These are phyloP conservation scores for Dolichotis patagonum DNA, from an alignment of 2,113 vertebrate species.

Conservation along the genomic window DNA sequence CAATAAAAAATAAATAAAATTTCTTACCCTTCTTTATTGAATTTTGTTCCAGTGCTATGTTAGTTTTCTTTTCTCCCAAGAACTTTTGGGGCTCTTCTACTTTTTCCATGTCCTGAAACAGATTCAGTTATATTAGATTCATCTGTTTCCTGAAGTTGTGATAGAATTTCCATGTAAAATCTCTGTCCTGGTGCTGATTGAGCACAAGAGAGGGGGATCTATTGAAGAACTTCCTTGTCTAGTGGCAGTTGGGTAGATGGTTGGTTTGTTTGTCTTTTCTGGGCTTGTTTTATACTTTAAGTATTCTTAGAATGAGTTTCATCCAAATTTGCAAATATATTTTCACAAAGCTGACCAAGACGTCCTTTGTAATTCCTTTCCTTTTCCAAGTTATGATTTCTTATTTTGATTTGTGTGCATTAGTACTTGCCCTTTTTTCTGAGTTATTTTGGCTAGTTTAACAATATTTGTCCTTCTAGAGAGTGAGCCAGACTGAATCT, in stretches of 20 bases:
- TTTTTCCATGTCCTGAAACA: not conserved
- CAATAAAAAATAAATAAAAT: no score
- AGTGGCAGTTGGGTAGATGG: not conserved
- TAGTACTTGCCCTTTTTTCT: accelerated
- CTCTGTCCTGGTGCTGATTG: not conserved
- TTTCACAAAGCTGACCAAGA: not conserved
- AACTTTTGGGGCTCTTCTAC: not conserved
- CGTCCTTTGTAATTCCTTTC: not conserved
- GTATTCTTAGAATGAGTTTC: not conserved
- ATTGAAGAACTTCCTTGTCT: not conserved
- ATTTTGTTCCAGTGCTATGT: not conserved
- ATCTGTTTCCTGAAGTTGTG: not conserved
- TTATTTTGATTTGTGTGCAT: accelerated
- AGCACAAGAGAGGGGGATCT: not conserved
- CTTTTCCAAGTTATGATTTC: not conserved
- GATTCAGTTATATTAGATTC: not conserved
- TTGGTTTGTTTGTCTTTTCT: not conserved
- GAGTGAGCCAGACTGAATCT: accelerated
- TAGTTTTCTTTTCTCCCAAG: not conserved
- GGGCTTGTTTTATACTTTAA: not conserved
- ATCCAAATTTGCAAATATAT: not conserved
- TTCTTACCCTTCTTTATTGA: no score
- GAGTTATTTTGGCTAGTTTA: no score
- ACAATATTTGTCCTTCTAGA: not conserved
- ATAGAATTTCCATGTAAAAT: not conserved